Evolutionary conservation across 2,888 invertebrate species (phyloP), one percentile per base, ranked within the genome.

Genomic region (Melangyna quadrimaculata): DNA sequence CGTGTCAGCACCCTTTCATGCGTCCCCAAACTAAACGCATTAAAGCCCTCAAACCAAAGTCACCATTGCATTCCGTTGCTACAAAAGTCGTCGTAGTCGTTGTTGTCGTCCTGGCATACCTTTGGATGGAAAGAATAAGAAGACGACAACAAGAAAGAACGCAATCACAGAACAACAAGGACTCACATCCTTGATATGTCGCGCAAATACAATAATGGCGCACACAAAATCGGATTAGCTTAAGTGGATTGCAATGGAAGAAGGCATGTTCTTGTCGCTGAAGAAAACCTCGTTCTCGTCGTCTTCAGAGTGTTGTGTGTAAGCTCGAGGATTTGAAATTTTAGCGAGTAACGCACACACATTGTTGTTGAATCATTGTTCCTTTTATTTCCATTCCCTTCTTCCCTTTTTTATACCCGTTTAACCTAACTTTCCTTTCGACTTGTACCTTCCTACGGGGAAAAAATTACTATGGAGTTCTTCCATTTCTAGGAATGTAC

Each of bases 161-260:
- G 86, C 86, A 86, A 86, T 81, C 86, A 86, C 86, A 75, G 67
- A 77, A 86, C 77, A 86, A 86, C 81, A 80, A 86, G 81, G 77
- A 80, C 80, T 81, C 86, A 78, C 77, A 81, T 86, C 77, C 77
- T 81, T 86, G 81, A 86, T 81, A 78, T 81, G 86, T 86, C 86
- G 86, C 86, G 78, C 81, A 86, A 81, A 86, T 78, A 86, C 86
- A 86, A 86, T 86, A 86, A 86, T 86, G 81, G 77, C 81, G 81
- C 81, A 86, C 81, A 86, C 80, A 81, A 86, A 86, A 86, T 86
- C 86, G 81, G 86, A 86, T 86, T 86, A 86, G 81, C 86, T 86
- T 86, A 86, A 86, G 86, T 86, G 86, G 86, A 86, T 86, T 86
- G 86, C 86, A 81, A 81, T 86, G 72, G 78, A 86, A 53, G 84